These are phyloP conservation scores for Dysidea cf. avara DNA, from an alignment of 37 sponge, comb jelly and placozoan species.

Conservation along the genomic window DNA sequence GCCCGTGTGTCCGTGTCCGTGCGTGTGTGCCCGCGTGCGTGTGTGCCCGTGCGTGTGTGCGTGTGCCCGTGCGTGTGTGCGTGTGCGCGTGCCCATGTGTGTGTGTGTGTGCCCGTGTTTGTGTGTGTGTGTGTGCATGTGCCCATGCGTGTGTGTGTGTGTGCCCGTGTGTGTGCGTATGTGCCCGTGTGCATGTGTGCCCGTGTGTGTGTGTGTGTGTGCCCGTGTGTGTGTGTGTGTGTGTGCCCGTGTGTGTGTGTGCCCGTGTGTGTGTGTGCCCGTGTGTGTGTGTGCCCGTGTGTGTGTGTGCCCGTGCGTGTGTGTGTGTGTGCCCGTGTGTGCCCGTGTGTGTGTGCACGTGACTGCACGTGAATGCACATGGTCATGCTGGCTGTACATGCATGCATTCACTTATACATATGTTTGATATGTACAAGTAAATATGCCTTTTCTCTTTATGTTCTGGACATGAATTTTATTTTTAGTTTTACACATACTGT, in stretches of 20 bases:
- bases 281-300: constrained; percentile 12
- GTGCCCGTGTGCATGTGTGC: background rate
- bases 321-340: constrained; percentile 12
- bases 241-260: constrained; percentile 5
- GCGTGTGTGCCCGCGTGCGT: constrained; percentile 3
- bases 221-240: background rate
- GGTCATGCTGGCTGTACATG: too few species aligned
- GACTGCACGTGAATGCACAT: too few species aligned
- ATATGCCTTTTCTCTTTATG: too few species aligned
- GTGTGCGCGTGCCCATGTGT: background rate
- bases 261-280: constrained; percentile 3
- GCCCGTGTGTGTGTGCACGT: background rate
- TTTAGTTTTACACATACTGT: too few species aligned
- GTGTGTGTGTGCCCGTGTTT: constrained; percentile 21
- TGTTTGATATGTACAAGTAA: too few species aligned
- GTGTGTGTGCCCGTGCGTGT: constrained; percentile 9
- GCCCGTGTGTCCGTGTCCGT: constrained; percentile 16
- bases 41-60: constrained; percentile 7
- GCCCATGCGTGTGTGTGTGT: constrained; percentile 3
- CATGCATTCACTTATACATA: too few species aligned
- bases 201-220: constrained; percentile 8
- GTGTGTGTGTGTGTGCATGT: constrained; percentile 23
- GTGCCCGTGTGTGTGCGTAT: constrained; percentile 7
- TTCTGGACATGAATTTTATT: too few species aligned
- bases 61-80: constrained; percentile 3